Evolutionary conservation across 1,140 invertebrate species (phyloP), one percentile per base, ranked within the genome.

Genomic region (Euglossa dilemma): DNA sequence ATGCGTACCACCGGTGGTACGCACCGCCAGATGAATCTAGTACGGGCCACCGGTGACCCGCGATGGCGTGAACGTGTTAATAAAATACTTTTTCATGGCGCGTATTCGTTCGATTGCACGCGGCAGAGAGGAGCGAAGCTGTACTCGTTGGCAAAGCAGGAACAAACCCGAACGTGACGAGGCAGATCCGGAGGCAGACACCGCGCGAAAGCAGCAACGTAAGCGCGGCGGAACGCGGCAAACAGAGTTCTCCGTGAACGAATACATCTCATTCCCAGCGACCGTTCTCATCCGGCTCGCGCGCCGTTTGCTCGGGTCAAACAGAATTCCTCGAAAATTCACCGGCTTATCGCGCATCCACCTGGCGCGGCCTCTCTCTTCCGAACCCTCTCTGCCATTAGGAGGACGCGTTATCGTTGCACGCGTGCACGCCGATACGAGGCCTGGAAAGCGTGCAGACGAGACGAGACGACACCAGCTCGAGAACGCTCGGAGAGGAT

Each of bases 341-440:
- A 66, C 28, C 25, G 25, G 36, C 56, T 80, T 80, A 80, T 80
- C 79, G 69, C 69, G 36, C 73, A 36, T 72, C 25, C 69, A 80
- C 59, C 45, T 73, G 78, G 64, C 80, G 8, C n/a, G 45, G n/a
- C 66, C 36, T 20, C 50, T 28, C 36, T 25, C 43, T 25, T 20
- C 47, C 47, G 61, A 52, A 66, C 67, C 47, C 23, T n/a, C n/a
- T n/a, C n/a, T 56, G 43, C n/a, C 61, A 76, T 82, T 59, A 67
- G 59, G 45, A 52, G 56, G 66, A 80, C 69, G 45, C 20, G 28
- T 73, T 83, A 78, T 83, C 81, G 66, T 4, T 16, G 66, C 43
- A 43, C 73, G 50, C n/a, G 23, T n/a, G 28, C 12, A 28, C 23
- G 50, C 11, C 18, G 64, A 69, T 56, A 52, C 61, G 74, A 72